These are phyloP conservation scores for Indicator indicator DNA, from an alignment of 2,113 vertebrate species.

Conservation along the genomic window DNA sequence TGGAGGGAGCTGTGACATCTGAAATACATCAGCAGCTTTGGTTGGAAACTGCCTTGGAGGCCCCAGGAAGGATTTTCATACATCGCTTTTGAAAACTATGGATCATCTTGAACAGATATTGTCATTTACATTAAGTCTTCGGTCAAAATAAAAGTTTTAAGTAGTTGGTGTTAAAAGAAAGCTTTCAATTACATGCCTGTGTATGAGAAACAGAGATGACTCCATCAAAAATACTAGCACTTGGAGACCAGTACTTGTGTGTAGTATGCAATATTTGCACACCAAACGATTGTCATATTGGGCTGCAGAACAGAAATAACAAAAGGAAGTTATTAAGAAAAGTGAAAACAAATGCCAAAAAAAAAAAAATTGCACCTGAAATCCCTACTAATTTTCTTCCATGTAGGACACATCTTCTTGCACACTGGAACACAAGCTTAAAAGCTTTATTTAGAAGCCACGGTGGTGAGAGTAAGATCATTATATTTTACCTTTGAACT, in stretches of 20 bases:
- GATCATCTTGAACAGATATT: not conserved
- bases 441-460: not conserved
- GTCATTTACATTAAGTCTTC: not conserved
- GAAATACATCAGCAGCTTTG: not conserved
- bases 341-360: not conserved
- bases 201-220: not conserved
- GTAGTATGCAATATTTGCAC: not conserved
- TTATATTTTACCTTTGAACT: not conserved
- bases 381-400: not conserved
- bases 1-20: conserved; percentile 63
- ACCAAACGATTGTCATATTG: not conserved
- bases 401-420: not conserved
- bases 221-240: not conserved
- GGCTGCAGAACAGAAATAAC: not conserved
- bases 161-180: not conserved
- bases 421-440: not conserved
- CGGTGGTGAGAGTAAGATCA: not conserved
- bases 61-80: not conserved
- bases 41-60: not conserved
- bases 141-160: not conserved
- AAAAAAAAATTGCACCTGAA: not conserved
- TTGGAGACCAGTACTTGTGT: not conserved
- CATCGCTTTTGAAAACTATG: not conserved
- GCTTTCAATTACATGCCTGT: accelerated
- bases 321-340: not conserved